Evolutionary conservation across 2,888 invertebrate species (phyloP).

Genomic region (Sarcophaga caerulescens): DNA sequence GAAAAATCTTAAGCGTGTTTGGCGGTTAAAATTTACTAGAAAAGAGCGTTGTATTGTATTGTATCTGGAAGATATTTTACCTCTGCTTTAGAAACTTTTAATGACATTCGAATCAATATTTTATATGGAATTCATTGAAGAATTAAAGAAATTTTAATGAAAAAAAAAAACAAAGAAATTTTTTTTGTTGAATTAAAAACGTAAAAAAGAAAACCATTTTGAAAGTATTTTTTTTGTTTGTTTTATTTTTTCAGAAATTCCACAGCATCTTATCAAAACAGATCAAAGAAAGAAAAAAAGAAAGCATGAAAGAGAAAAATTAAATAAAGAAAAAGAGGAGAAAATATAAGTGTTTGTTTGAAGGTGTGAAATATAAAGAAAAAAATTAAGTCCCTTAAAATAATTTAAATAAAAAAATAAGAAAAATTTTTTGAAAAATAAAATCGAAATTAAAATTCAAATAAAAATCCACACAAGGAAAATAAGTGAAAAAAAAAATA

Average conservation of each 20-base stretch:
- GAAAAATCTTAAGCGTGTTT: conserved; percentile 20
- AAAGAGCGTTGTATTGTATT: neutral
- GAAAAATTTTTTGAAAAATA: neutral
- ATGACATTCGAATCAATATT: neutral
- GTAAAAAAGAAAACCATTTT: neutral
- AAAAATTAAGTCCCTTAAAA: neutral
- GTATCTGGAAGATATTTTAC: conserved; percentile 50
- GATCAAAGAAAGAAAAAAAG: conserved; percentile 9
- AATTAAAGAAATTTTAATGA: conserved; percentile 17
- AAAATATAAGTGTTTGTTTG: conserved; percentile 5
- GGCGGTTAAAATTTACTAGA: conserved; percentile 42
- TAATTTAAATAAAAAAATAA: neutral
- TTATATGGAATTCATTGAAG: conserved; percentile 30
- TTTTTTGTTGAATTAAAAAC: neutral
- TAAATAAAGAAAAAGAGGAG: conserved; percentile 3
- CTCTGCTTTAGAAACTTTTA: neutral
- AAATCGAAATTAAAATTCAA: conserved; percentile 10
- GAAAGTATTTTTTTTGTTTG: conserved; percentile 39
- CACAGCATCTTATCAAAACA: conserved; percentile 7
- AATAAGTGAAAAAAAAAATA: neutral
- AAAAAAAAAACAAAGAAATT: conserved; percentile 19
- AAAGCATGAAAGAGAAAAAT: conserved; percentile 33
- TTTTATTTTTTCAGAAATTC: conserved; percentile 57
- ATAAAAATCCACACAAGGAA: neutral
- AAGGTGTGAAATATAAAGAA: conserved; percentile 50